Base-by-base conservation (phyloP, 2,113 vertebrate species). In the Cnemophilus loriae region DNA sequence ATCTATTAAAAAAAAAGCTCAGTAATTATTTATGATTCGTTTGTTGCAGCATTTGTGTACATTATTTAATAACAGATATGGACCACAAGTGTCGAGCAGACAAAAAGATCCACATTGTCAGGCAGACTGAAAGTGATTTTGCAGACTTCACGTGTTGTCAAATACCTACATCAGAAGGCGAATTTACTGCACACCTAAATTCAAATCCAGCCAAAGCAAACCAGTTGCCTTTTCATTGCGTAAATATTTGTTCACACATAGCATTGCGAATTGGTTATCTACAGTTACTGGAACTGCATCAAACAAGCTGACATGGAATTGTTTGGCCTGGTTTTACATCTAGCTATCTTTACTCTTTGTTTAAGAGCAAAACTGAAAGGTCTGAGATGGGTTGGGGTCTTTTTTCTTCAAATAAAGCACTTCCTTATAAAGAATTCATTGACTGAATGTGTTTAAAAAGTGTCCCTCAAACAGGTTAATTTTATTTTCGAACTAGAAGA, bases 401-500 rank as follows among this genome's bases (percentile, higher is more conserved):
- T 93, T 74, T 78, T 70, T 50, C 50, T 83, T 49, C 76, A 67
- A 80, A 77, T 61, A 86, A 47, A 59, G 21, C 16, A 63, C 92
- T 63, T 84, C 27, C 44, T 56, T 56, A 53, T 64, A 37, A 89
- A 83, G 64, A 95, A 96, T 96, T 94, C 24, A 91, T 84, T 82
- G 63, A 30, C 63, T 95, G 82, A 47, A 42, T 56, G 11, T 46
- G 9, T 77, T n/a, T 5, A 63, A 96, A 94, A 92, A 69, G 49
- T 37, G n/a, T 37, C 60, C 85, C 68, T 81, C 15, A 10, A 57
- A 87, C 84, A 96, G 83, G 84, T 89, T 94, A 63, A 77, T 71
- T 96, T 97, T 96, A 80, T 95, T 97, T 95, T 95, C 7, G 3
- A 78, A 84, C 89, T 79, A 76, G 94, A 94, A 91, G 89, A 95